phyloP scores from a whole-genome alignment of 2,113 vertebrate species.

The Cygnus buccinator region DNA sequence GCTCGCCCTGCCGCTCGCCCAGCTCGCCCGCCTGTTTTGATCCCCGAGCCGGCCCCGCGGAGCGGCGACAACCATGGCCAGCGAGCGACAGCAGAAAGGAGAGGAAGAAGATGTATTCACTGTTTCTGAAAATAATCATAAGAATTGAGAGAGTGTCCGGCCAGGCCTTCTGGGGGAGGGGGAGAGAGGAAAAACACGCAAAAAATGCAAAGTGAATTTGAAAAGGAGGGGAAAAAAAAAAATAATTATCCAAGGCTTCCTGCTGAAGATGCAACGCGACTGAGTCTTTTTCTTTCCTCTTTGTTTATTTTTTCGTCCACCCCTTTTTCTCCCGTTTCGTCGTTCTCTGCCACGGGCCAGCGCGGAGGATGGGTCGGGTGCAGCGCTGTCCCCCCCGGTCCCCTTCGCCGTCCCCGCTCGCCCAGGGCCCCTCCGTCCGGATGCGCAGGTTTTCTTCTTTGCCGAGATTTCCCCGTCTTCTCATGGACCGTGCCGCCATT shows the following conservation, averaged over 20 bases:
- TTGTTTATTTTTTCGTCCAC: neutral
- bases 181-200: conserved; percentile 41
- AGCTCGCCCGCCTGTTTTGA: conserved; percentile 88
- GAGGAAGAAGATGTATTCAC: conserved; percentile 31
- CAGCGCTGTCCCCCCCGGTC: neutral
- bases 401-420: neutral
- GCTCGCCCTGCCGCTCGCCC: conserved; percentile 80
- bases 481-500: conserved; percentile 52
- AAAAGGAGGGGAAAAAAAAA: conserved; percentile 2
- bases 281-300: conserved; percentile 63
- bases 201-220: conserved; percentile 42
- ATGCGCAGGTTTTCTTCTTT: neutral
- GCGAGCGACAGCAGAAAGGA: conserved; percentile 1
- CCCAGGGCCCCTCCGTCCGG: neutral
- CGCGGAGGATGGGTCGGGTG: neutral
- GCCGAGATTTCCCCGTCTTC: neutral
- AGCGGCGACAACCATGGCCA: conserved; percentile 34
- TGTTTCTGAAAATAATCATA: conserved; percentile 64
- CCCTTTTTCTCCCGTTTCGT: fast-evolving
- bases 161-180: conserved; percentile 71
- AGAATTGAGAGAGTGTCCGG: conserved; percentile 71
- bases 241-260: conserved; percentile 65
- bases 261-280: conserved; percentile 61
- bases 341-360: neutral
- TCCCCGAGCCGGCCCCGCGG: conserved; percentile 39